Evolutionary conservation across 1,140 invertebrate genomes (phyloP).

Genomic region (Heliothis virescens): DNA sequence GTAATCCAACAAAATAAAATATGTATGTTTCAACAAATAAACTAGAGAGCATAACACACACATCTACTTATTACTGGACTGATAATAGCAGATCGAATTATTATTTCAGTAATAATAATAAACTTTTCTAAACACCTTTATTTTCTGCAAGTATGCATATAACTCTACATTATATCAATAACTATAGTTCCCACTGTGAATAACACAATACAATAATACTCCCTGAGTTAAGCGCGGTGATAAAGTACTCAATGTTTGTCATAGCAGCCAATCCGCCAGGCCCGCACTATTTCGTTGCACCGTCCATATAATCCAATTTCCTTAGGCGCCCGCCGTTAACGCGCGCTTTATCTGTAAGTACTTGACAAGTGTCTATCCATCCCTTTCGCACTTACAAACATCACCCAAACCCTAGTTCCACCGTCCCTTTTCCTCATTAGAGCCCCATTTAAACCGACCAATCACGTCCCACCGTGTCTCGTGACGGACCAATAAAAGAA

Average conservation of each 20-base stretch:
- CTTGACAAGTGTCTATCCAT: conserved; percentile 81
- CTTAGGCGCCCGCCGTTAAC: conserved; percentile 74
- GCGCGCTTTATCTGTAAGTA: conserved; percentile 79
- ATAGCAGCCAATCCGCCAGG: conserved; percentile 59
- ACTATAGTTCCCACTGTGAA: background rate
- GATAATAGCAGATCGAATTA: no score
- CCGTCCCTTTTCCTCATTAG: conserved; percentile 75
- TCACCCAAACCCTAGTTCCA: conserved; percentile 54
- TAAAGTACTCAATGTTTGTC: background rate
- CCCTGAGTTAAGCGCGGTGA: no score
- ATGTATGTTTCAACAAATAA: no score
- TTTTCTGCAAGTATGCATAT: no score
- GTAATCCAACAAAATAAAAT: no score
- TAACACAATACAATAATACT: background rate
- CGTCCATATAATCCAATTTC: conserved; percentile 70
- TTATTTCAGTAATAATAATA: no score
- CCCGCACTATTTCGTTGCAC: conserved; percentile 56
- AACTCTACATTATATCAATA: no score
- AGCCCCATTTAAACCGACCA: conserved; percentile 81
- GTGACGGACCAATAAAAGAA: conserved; percentile 81
- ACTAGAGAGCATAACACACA: no score
- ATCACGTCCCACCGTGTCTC: conserved; percentile 67
- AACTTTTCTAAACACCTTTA: no score
- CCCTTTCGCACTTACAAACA: conserved; percentile 63
- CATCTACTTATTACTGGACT: no score